A percentile compares a stretch with the other conserved stretches of the same genome.
Conservation (phyloP, 2,888 invertebrate genomes). For the Phlogophora meticulosa region DNA sequence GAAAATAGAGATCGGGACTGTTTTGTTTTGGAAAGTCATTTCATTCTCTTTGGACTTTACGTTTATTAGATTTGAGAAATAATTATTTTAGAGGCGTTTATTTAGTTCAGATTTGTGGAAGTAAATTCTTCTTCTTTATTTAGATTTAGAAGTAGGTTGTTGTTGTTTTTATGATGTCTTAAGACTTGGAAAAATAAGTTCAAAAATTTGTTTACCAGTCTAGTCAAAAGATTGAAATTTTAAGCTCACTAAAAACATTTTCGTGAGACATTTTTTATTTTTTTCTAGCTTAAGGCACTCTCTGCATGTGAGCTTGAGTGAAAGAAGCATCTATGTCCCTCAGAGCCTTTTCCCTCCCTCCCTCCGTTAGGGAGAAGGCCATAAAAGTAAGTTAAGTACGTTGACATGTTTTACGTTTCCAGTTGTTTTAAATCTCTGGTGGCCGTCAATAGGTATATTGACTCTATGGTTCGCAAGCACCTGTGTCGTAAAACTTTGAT, state of each 20-base stretch:
- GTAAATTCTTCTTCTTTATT: slow-evolving; percentile 16
- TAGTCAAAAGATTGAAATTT: too few species aligned
- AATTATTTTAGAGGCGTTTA: slow-evolving; percentile 30
- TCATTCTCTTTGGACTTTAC: slow-evolving; percentile 27
- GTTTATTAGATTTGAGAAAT: slow-evolving; percentile 37
- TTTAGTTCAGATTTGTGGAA: slow-evolving; percentile 8
- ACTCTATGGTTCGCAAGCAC: slow-evolving; percentile 70
- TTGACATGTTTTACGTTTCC: slow-evolving; percentile 49
- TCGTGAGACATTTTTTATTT: too few species aligned
- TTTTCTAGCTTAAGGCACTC: neutral
- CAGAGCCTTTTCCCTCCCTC: neutral
- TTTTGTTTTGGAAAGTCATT: slow-evolving; percentile 40
- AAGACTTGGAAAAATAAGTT: too few species aligned
- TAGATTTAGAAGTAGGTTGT: neutral
- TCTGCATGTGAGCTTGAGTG: neutral
- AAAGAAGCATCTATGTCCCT: neutral
- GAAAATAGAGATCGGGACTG: slow-evolving; percentile 26
- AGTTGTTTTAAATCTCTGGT: slow-evolving; percentile 54
- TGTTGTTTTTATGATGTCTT: neutral
- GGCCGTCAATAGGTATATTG: slow-evolving; percentile 67
- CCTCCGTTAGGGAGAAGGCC: neutral
- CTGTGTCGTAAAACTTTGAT: slow-evolving; percentile 76
- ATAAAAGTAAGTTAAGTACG: slow-evolving; percentile 46
- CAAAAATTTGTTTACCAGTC: too few species aligned
- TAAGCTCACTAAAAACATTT: too few species aligned